These are phyloP conservation scores for Heliothis virescens DNA, from an alignment of 1,140 invertebrate species.

Conservation along the genomic window DNA sequence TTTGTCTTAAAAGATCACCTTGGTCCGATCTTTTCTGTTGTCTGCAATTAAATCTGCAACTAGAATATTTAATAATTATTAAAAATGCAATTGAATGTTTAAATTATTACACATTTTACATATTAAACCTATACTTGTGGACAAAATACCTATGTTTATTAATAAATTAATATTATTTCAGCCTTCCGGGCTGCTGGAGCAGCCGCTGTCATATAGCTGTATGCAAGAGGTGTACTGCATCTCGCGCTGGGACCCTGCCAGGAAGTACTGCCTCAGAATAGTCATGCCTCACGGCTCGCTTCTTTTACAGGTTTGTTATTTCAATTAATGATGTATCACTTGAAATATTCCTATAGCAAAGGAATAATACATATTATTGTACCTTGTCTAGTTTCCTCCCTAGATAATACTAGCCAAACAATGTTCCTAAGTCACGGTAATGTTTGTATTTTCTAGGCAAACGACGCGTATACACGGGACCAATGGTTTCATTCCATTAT, in stretches of 20 bases:
- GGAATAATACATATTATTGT: constrained; percentile 2
- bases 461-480: constrained; percentile 92
- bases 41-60: too few relatives aligned
- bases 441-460: constrained; percentile 85
- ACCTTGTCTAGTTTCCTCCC: background rate
- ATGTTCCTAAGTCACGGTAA: background rate
- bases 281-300: constrained; percentile 92
- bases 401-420: background rate
- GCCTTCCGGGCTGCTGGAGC: constrained; percentile 91
- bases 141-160: background rate
- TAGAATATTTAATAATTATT: too few relatives aligned
- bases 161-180: constrained; percentile 81
- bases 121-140: too few relatives aligned
- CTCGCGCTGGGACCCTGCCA: constrained; percentile 92
- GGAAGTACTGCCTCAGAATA: constrained; percentile 93
- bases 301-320: constrained; percentile 87
- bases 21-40: too few relatives aligned
- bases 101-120: too few relatives aligned
- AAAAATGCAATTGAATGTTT: too few relatives aligned
- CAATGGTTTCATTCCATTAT: constrained; percentile 95
- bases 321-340: background rate
- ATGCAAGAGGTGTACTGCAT: constrained; percentile 94
- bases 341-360: background rate
- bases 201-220: constrained; percentile 90
- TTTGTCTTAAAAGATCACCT: too few relatives aligned